Evolutionary conservation across 1,140 invertebrate genomes (phyloP), one percentile per base, ranked within the genome.

Genomic region (Gonioctena quinquepunctata): DNA sequence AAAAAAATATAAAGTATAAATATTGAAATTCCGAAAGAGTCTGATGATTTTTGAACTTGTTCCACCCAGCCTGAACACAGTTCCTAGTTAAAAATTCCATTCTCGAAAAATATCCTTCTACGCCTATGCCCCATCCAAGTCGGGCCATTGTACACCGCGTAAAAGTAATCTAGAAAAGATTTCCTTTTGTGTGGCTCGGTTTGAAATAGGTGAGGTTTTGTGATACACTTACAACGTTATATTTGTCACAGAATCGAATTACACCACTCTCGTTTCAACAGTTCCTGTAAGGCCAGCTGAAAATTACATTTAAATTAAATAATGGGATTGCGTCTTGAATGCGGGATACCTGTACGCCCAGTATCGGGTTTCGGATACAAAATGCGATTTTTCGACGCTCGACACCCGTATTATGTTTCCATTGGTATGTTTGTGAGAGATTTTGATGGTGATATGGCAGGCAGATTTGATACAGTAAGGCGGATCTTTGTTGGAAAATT

Each of bases 231-330:
- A 62, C 28, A 16, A 62, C 33, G 33, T 62, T 62, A 62, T 62
- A 62, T 48, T 62, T 62, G 60, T 62, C 60, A 42, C 27, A 48
- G 60, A 62, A 62, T 62, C 60, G 19, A 62, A 62, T 62, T 62
- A 62, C 60, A 62, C 11, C n/a, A 16, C 21, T 42, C 28, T 48
- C 57, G 11, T 60, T 33, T 62, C 26, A 62, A 62, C 60, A 62
- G 26, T 62, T 42, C 7, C 26, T 23, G 33, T 42, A 42, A 42
- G 60, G 16, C 18, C 60, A 62, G 60, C 60, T 62, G 60, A 27
- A 28, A 62, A 62, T 62, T 62, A 62, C 25, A 59, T 62, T 62
- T 62, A 62, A 62, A 62, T 62, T 62, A 48, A 19, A 62, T 62
- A 62, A 62, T 42, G 28, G 28, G 27, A 62, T 62, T 59, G 56